These are phyloP conservation scores for Schizotus pectinicornis DNA, from an alignment of 2,888 invertebrate species.

Conservation along the genomic window DNA sequence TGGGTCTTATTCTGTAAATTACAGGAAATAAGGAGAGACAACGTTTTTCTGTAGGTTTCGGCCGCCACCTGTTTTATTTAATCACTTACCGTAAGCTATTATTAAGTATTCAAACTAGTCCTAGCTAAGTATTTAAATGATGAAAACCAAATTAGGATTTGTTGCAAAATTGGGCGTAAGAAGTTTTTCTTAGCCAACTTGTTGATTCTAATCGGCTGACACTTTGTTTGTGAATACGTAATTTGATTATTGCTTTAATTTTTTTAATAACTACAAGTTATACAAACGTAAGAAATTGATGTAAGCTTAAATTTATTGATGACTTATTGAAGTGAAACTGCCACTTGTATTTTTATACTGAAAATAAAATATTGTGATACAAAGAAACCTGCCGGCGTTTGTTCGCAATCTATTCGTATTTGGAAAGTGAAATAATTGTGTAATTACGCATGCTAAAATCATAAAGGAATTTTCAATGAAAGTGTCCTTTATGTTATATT, in stretches of 20 bases:
- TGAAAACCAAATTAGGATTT: too few species aligned
- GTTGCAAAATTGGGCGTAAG: not conserved
- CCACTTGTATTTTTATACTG: slow-evolving; percentile 4
- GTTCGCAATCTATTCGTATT: not conserved
- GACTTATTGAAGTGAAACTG: not conserved
- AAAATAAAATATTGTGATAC: slow-evolving; percentile 17
- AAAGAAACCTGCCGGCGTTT: not conserved
- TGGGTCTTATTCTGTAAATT: slow-evolving; percentile 81
- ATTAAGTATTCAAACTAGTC: slow-evolving; percentile 16
- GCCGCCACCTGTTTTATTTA: slow-evolving; percentile 6
- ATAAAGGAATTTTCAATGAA: slow-evolving; percentile 35
- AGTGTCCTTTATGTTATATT: slow-evolving; percentile 16
- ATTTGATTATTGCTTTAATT: too few species aligned
- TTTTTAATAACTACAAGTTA: too few species aligned
- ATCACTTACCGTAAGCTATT: slow-evolving; percentile 1
- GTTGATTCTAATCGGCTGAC: too few species aligned
- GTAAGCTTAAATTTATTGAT: not conserved
- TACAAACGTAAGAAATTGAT: too few species aligned
- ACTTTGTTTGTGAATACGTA: too few species aligned
- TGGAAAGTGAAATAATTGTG: slow-evolving; percentile 31
- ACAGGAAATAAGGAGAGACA: slow-evolving; percentile 52
- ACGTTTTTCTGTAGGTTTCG: not conserved
- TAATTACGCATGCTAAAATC: slow-evolving; percentile 29
- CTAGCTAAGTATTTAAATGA: slow-evolving; percentile 1
- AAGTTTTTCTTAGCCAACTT: not conserved